Base-by-base conservation (phyloP, 2,113 vertebrate species). In the Stercorarius parasiticus region DNA sequence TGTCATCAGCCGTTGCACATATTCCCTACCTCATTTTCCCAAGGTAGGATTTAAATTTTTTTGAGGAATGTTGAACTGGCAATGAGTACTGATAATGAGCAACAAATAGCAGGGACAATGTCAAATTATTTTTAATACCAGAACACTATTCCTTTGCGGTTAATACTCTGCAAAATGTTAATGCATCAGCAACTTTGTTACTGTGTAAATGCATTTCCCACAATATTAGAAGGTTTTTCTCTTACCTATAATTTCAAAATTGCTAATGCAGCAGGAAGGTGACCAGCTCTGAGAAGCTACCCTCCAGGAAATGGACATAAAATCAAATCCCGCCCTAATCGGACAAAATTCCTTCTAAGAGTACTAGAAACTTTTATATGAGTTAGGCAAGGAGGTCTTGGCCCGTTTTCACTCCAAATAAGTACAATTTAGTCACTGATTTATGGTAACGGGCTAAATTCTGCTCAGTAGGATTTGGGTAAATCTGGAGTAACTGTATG, bases 21-120 rank as follows among this genome's bases (percentile, higher is more conserved):
- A 97, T 95, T 96, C 95, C 81, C 95, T 97, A 94, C 96, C 83
- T 98, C 94, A 49, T 97, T 98, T 97, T 98, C 98, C 97, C 85
- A 55, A 94, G 87, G 93, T 95, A 93, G 94, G 88, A 97, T 98
- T 98, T 97, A 97, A 96, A 95, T 69, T 96, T 97, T 97, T 97
- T 97, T 94, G 66, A 88, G 96, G 96, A 97, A 98, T 88, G 94
- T 92, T 89, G 94, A 97, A 87, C 94, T 98, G 97, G 97, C 97
- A 97, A 76, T 66, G 79, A 95, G 43, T 67, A 59, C 34, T 20
- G 40, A 97, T 97, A 97, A 95, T 81, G 94, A 98, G 95, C 87
- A 95, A 82, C 87, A 92, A 95, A 97, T 94, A 98, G 65, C 83
- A 86, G 29, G 66, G 73, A 74, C 93, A 96, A 80, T 77, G 93